Percentiles rank a stretch among this genome's conserved stretches.
Evolutionary conservation across 2,113 vertebrate species (phyloP).

Genomic region (Callaeas wilsoni): DNA sequence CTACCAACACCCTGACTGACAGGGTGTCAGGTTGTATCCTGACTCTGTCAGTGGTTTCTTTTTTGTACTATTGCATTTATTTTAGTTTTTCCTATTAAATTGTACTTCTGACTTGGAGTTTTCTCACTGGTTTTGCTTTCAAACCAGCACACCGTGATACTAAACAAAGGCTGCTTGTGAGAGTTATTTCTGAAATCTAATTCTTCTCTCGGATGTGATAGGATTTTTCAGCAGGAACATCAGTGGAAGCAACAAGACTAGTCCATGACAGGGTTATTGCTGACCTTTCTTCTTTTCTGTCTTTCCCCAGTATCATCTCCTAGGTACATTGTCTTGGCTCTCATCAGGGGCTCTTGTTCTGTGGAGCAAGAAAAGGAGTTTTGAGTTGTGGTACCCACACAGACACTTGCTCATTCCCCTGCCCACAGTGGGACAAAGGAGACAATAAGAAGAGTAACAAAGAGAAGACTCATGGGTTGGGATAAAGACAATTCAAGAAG

Average conservation of each 20-base stretch:
- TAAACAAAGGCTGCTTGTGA: neutral
- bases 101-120: too few relatives aligned
- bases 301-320: neutral
- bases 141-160: too few relatives aligned
- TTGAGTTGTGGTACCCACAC: neutral
- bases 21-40: too few relatives aligned
- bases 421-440: rapidly evolving
- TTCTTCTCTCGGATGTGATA: neutral
- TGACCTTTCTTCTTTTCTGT: neutral
- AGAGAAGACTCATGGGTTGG: neutral
- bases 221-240: neutral
- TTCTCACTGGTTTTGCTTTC: too few relatives aligned
- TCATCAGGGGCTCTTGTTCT: neutral
- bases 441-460: neutral
- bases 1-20: too few relatives aligned
- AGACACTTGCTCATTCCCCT: neutral
- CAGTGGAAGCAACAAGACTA: neutral
- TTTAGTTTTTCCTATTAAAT: too few relatives aligned
- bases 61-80: too few relatives aligned
- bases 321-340: neutral
- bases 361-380: neutral
- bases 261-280: neutral
- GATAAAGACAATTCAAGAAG: neutral
- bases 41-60: too few relatives aligned
- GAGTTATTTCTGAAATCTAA: neutral